A percentile compares a stretch with the other conserved stretches of the same genome.
Conservation (phyloP, 2,113 vertebrate genomes). For the Malaclemys terrapin region DNA sequence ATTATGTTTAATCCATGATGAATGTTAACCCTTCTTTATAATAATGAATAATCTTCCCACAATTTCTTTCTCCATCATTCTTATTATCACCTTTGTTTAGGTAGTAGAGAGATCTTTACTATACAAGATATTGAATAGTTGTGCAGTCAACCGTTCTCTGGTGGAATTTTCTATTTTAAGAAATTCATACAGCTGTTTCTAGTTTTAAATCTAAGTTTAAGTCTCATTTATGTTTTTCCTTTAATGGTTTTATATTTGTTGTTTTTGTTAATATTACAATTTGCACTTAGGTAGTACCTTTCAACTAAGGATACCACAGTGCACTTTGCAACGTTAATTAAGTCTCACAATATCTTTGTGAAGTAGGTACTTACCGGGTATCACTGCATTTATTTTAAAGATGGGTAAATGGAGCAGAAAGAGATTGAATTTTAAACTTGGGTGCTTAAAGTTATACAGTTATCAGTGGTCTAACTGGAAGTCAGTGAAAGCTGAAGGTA, state of each 20-base stretch:
- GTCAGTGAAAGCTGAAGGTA: neutral
- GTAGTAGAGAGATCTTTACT: neutral
- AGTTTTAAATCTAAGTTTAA: neutral
- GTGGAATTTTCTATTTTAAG: too few relatives aligned
- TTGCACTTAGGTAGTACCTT: neutral
- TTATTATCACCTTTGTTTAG: neutral
- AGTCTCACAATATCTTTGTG: neutral
- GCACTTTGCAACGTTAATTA: neutral
- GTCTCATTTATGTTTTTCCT: neutral
- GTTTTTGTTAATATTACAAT: neutral
- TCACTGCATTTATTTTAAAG: neutral
- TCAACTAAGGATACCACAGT: neutral
- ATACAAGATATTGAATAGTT: neutral
- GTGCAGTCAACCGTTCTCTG: neutral
- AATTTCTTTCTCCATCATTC: fast-evolving
- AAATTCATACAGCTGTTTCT: neutral
- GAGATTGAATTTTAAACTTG: neutral
- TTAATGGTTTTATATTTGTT: neutral
- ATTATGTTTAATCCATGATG: neutral
- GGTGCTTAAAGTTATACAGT: neutral
- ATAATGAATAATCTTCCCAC: neutral
- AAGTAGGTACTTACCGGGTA: neutral
- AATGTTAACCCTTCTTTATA: neutral
- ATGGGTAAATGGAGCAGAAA: neutral
- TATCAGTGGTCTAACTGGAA: neutral